A percentile compares a stretch with the other conserved stretches of the same genome.
phyloP scores from a whole-genome alignment of 2,113 vertebrate species.

The Toxostoma redivivum region DNA sequence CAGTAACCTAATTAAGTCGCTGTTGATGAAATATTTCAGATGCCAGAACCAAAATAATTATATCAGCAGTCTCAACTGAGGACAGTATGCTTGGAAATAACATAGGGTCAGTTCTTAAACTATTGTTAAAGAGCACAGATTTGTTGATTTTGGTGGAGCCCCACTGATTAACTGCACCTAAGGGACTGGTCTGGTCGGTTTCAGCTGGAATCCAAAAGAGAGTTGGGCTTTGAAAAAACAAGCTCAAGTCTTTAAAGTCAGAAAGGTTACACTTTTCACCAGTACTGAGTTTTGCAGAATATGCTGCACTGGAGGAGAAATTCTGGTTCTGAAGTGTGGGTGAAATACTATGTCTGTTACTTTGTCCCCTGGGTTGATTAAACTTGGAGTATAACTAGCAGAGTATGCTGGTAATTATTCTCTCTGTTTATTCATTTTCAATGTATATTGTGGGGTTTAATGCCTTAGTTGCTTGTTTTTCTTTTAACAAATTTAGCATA shows the following conservation, averaged over 20 bases:
- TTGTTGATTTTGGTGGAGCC: conserved; percentile 32
- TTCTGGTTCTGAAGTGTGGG: background rate
- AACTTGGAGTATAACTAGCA: background rate
- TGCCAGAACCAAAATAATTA: conserved; percentile 15
- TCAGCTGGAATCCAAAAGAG: background rate
- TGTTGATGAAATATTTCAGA: conserved; percentile 22
- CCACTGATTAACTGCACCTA: background rate
- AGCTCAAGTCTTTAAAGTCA: background rate
- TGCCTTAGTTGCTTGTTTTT: background rate
- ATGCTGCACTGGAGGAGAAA: background rate
- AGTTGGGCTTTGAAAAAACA: background rate
- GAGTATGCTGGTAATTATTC: background rate
- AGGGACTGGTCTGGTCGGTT: background rate
- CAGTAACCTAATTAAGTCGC: conserved; percentile 29
- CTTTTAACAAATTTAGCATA: background rate
- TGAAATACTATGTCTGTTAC: background rate
- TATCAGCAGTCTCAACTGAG: background rate
- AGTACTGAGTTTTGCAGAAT: background rate
- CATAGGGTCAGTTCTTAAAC: background rate
- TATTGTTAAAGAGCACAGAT: background rate
- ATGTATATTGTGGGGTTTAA: background rate
- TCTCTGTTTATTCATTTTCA: background rate
- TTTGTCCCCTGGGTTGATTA: background rate
- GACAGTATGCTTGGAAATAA: background rate
- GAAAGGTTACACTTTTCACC: background rate